Base-by-base conservation (phyloP, 2,888 invertebrate species). In the Caradrina kadenii region DNA sequence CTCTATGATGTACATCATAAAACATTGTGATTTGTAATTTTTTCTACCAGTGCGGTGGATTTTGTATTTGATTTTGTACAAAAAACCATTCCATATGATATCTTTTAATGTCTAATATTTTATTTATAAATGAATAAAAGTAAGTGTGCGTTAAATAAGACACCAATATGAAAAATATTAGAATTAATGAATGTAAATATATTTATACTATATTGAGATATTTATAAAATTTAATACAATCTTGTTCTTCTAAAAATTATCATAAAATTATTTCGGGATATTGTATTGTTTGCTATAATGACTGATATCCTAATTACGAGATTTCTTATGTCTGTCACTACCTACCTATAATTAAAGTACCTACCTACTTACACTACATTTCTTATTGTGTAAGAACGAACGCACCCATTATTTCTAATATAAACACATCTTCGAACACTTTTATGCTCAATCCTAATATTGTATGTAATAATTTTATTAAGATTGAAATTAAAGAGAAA, bases 181-280 rank as follows among this genome's bases (percentile, higher is more conserved):
- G 91, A 83, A 85, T 88, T 93, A 93, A 93, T 88, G 89, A 93
- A 88, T 96, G 96, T 96, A 96, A 94, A 96, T 96, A 96, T 95
- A 96, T 95, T 96, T 96, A 95, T 95, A 94, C 89, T 93, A 92
- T 93, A 95, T 93, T 94, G 93, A 95, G 92, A 95, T 95, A 95
- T 95, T 95, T 95, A 95, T 95, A 94, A 94, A 94, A 94, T 93
- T 95, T 93, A 95, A 93, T 94, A 95, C 92, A 92, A 92, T 94
- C 94, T 94, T 94, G 94, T 94, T 95, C 95, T 95, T 95, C 93
- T 94, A 92, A 94, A 79, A 92, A 90, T 91, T 93, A 93, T 93
- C 89, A 90, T 93, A 89, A 89, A 89, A 86, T 91, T 90, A 90
- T 94, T 94, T 93, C 90, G 87, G 89, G 87, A 90, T 89, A 91